Conservation (phyloP, 2,113 vertebrate genomes). For the Ciconia boyciana region DNA sequence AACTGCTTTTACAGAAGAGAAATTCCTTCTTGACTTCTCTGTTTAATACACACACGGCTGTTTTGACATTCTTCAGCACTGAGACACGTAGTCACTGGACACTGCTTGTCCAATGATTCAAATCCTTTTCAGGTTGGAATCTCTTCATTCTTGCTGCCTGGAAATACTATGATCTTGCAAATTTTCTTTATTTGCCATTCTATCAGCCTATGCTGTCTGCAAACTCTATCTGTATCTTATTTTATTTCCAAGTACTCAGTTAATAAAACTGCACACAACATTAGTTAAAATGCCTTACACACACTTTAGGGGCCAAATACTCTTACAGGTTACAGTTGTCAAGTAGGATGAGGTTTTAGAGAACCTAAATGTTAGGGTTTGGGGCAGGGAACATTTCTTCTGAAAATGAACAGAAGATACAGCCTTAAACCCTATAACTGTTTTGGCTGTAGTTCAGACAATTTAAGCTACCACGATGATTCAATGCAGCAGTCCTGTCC, state of each 20-base stretch:
- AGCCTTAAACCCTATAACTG: background rate
- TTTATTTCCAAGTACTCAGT: background rate
- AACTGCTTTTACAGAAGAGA: background rate
- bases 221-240: background rate
- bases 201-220: background rate
- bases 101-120: background rate
- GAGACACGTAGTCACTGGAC: background rate
- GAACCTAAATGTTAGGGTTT: background rate
- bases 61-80: background rate
- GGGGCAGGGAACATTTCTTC: background rate
- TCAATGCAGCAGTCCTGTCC: background rate
- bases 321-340: background rate
- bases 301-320: background rate
- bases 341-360: background rate
- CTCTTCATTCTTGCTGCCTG: background rate
- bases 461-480: rapidly evolving
- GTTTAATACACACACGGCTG: background rate
- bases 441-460: background rate
- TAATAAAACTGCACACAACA: background rate
- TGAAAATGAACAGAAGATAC: background rate
- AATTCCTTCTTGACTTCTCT: background rate
- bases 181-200: background rate
- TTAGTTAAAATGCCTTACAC: background rate
- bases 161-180: background rate
- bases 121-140: background rate